phyloP scores from a whole-genome alignment of 1,140 invertebrate species.

The Laodelphax striatellus region DNA sequence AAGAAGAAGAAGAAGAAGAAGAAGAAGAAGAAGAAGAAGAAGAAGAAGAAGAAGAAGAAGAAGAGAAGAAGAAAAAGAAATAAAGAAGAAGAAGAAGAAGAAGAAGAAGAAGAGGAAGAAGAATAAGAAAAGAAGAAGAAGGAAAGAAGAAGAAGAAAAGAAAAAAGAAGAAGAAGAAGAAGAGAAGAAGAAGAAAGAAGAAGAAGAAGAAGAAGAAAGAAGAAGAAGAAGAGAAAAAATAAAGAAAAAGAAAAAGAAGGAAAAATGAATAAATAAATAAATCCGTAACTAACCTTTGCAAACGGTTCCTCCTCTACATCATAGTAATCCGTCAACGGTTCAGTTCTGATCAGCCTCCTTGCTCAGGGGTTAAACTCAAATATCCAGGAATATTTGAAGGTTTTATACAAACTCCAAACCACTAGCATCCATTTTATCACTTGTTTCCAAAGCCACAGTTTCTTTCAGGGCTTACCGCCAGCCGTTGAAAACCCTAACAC shows the following conservation, averaged over 20 bases:
- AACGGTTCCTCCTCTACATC: constrained; percentile 27
- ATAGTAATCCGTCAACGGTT: constrained; percentile 24
- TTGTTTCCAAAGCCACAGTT: not conserved
- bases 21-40: too few species aligned
- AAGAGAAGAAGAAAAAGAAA: too few species aligned
- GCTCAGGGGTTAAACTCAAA: constrained; percentile 18
- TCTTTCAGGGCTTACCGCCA: not conserved
- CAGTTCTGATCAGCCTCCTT: constrained; percentile 17
- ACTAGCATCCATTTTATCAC: not conserved
- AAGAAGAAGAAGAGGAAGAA: too few species aligned
- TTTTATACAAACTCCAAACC: not conserved
- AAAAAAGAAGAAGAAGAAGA: not conserved
- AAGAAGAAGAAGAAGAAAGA: too few species aligned
- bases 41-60: too few species aligned
- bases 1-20: too few species aligned
- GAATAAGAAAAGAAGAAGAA: too few species aligned
- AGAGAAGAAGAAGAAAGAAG: not conserved
- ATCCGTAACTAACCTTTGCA: constrained; percentile 21
- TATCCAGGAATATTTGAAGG: constrained; percentile 14
- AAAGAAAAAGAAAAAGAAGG: not conserved
- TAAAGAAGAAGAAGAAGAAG: too few species aligned
- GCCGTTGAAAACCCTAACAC: constrained; percentile 6
- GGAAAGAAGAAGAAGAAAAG: not conserved
- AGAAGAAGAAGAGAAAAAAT: not conserved
- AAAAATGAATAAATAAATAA: too few species aligned